Percentiles rank a stretch among this genome's conserved stretches.
These are phyloP conservation scores for Pteropus alecto DNA, from an alignment of 2,113 vertebrate species.

Conservation along the genomic window DNA sequence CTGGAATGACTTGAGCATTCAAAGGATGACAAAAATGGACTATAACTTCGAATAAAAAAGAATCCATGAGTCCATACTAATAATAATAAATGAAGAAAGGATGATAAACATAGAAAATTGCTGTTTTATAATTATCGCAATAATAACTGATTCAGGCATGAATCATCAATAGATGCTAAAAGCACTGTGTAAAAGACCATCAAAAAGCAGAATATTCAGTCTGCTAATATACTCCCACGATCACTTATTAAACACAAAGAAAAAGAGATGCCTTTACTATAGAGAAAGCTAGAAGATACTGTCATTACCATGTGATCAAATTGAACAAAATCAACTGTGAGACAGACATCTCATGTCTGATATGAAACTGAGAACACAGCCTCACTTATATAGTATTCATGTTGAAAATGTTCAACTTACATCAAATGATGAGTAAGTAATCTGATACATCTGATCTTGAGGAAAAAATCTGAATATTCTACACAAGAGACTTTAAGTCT, in stretches of 20 bases:
- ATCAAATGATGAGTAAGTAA: background rate
- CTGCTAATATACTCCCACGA: background rate
- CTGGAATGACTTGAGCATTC: background rate
- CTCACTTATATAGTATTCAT: background rate
- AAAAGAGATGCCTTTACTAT: background rate
- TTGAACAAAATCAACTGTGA: background rate
- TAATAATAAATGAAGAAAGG: background rate
- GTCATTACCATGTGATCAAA: background rate
- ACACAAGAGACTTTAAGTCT: background rate
- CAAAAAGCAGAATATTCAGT: background rate
- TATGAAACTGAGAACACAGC: background rate
- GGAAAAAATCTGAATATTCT: background rate
- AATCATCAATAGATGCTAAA: background rate
- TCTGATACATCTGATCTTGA: background rate
- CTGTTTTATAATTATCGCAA: background rate
- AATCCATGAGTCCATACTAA: background rate
- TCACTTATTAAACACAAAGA: background rate
- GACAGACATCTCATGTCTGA: background rate
- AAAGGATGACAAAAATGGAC: background rate
- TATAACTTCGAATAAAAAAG: background rate
- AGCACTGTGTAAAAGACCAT: background rate
- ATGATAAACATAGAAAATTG: background rate
- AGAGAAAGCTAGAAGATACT: background rate
- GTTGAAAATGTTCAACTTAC: background rate
- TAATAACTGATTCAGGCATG: background rate